These are phyloP conservation scores for Drymonia ruficornis DNA, from an alignment of 2,888 invertebrate species.

Conservation along the genomic window DNA sequence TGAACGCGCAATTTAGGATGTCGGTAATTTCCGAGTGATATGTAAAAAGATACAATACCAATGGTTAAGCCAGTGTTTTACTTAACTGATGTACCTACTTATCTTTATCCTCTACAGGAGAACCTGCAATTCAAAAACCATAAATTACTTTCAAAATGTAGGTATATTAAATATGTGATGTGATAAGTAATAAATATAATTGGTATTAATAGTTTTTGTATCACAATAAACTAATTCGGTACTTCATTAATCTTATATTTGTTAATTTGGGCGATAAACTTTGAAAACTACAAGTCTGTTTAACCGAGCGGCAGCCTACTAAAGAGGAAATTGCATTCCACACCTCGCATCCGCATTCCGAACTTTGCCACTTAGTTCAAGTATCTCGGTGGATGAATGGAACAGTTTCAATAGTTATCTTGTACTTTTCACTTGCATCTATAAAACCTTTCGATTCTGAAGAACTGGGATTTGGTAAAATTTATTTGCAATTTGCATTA, in stretches of 20 bases:
- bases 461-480: no score
- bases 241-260: background rate
- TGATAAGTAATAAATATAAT: no score
- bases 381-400: constrained; percentile 3
- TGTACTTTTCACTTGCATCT: background rate
- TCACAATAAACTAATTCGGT: no score
- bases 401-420: background rate
- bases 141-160: no score
- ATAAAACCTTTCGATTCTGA: background rate
- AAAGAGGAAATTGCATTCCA: constrained; percentile 8
- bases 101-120: no score
- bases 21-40: background rate
- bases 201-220: no score
- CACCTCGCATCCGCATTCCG: constrained; percentile 5
- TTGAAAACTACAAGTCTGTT: constrained; percentile 2
- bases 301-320: background rate
- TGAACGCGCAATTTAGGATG: background rate
- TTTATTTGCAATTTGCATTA: no score
- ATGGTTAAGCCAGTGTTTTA: no score
- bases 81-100: no score
- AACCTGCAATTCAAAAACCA: no score
- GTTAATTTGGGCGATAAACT: background rate
- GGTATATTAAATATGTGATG: no score
- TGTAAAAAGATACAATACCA: no score
- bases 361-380: constrained; percentile 7